Evolutionary conservation across 2,113 vertebrate species (phyloP).

Genomic region (Maylandia zebra): DNA sequence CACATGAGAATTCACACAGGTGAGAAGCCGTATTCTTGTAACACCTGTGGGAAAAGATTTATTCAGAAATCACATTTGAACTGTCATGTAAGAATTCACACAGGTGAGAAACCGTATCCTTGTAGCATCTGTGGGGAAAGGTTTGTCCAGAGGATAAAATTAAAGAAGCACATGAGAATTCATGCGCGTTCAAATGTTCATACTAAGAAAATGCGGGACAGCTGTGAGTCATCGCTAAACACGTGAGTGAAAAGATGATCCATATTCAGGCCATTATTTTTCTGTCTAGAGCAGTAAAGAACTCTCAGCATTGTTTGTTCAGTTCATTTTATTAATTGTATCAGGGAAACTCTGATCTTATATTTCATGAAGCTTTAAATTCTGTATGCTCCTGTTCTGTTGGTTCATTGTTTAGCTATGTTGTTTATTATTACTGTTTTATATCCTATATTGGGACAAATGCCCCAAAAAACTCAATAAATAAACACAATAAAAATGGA

Average conservation of each 20-base stretch:
- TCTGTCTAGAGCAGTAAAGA: neutral
- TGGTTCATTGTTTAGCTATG: neutral
- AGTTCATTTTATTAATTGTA: neutral
- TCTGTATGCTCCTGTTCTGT: neutral
- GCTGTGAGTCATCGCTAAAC: neutral
- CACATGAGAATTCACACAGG: too few relatives aligned
- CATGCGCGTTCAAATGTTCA: neutral
- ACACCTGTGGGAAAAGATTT: rapidly evolving
- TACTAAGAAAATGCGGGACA: neutral
- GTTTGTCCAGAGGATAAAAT: neutral
- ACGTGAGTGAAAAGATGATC: neutral
- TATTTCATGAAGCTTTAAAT: rapidly evolving
- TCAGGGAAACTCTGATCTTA: neutral
- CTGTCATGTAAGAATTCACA: too few relatives aligned
- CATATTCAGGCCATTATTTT: neutral
- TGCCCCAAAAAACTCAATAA: neutral
- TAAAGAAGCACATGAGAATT: neutral
- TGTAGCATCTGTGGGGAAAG: neutral
- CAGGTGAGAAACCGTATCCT: neutral
- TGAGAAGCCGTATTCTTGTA: rapidly evolving
- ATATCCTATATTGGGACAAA: neutral
- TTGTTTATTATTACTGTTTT: neutral
- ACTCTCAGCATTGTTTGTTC: neutral
- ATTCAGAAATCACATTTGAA: too few relatives aligned
- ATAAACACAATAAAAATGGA: neutral